phyloP scores from a whole-genome alignment of 1,140 invertebrate species.

The Drosophila littoralis region DNA sequence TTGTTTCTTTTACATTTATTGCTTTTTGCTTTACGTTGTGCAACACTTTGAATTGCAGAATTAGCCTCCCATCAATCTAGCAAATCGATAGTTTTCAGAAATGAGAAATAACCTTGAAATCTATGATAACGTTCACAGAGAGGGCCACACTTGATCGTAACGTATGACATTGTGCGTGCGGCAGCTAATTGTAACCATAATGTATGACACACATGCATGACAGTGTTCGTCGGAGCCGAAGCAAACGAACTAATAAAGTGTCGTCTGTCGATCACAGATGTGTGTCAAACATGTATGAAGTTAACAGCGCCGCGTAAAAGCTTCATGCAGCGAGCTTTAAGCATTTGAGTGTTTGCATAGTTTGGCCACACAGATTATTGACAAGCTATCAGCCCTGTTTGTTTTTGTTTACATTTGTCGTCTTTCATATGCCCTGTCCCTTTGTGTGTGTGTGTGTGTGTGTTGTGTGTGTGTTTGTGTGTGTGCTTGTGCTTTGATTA shows the following conservation, averaged over 20 bases:
- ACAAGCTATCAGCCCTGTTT: background rate
- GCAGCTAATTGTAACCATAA: too few species aligned
- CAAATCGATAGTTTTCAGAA: too few species aligned
- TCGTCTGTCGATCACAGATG: background rate
- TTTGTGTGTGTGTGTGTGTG: slow-evolving; percentile 13
- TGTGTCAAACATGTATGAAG: too few species aligned
- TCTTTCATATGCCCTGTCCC: slow-evolving; percentile 29
- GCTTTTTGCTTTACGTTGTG: too few species aligned
- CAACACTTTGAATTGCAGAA: too few species aligned
- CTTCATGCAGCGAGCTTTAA: slow-evolving; percentile 18
- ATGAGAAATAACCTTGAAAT: too few species aligned
- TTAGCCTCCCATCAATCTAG: too few species aligned
- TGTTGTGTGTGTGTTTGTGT: slow-evolving; percentile 9
- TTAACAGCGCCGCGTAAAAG: background rate
- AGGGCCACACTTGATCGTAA: background rate
- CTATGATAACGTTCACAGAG: too few species aligned
- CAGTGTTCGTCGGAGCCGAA: background rate
- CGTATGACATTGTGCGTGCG: too few species aligned
- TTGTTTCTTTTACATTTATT: too few species aligned
- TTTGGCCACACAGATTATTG: background rate
- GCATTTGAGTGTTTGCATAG: background rate
- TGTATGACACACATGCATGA: background rate
- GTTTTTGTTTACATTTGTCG: slow-evolving; percentile 33
- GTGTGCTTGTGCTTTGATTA: slow-evolving; percentile 9
- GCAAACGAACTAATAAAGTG: background rate